phyloP scores from a whole-genome alignment of 1,140 invertebrate species.

The Frieseomelitta varia region DNA sequence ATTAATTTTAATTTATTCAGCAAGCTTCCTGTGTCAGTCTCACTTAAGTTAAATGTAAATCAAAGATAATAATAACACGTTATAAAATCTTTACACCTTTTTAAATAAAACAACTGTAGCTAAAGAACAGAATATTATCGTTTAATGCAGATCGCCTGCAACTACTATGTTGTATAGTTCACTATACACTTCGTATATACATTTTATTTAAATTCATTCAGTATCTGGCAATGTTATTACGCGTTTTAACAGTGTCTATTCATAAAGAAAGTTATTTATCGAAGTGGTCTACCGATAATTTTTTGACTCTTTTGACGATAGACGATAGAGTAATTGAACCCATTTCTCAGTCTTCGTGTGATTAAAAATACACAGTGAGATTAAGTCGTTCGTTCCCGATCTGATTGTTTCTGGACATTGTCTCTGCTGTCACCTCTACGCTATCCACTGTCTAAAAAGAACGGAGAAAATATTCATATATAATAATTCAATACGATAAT shows the following conservation, averaged over 20 bases:
- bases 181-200: conserved; percentile 35
- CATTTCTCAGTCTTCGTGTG: conserved; percentile 26
- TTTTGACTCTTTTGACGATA: neutral
- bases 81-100: neutral
- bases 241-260: neutral
- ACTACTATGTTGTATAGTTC: neutral
- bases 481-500: neutral
- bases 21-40: neutral
- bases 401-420: conserved; percentile 74
- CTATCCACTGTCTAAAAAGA: conserved; percentile 82
- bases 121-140: neutral
- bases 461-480: neutral
- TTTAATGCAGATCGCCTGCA: neutral
- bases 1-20: neutral
- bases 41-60: neutral
- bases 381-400: conserved; percentile 81
- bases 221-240: neutral
- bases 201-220: conserved; percentile 6
- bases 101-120: conserved; percentile 27
- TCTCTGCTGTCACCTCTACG: conserved; percentile 82
- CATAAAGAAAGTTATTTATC: no score
- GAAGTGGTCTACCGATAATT: neutral
- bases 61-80: neutral
- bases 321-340: neutral
- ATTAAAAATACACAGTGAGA: conserved; percentile 84